Conservation (phyloP, 2,113 vertebrate genomes). For the Aleadryas rufinucha region DNA sequence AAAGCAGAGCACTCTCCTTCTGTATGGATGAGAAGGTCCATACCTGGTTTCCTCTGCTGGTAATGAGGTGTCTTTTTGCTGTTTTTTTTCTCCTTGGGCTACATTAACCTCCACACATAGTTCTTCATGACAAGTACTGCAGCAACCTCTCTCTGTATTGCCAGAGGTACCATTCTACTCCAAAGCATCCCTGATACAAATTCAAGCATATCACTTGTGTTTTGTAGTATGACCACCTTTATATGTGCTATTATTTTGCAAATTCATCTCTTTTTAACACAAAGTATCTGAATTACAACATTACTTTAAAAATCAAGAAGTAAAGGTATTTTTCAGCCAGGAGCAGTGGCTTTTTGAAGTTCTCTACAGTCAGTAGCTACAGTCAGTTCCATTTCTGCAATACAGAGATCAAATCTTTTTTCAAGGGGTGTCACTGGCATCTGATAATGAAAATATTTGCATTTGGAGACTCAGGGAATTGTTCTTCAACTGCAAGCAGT, state of each 20-base stretch:
- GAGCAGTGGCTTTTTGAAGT: background rate
- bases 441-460: background rate
- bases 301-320: background rate
- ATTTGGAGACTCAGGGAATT: background rate
- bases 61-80: background rate
- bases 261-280: background rate
- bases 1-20: background rate
- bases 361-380: background rate
- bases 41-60: background rate
- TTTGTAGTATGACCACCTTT: background rate
- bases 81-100: background rate
- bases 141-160: background rate
- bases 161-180: background rate
- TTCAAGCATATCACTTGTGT: background rate
- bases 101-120: background rate
- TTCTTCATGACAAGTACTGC: rapidly evolving
- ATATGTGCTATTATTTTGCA: background rate
- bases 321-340: background rate
- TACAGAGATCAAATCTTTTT: background rate
- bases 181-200: background rate
- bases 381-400: background rate
- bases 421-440: background rate
- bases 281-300: background rate
- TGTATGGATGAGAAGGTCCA: background rate
- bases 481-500: background rate